phyloP scores from a whole-genome alignment of 2,888 invertebrate species.

The Ptilodon capucinus region DNA sequence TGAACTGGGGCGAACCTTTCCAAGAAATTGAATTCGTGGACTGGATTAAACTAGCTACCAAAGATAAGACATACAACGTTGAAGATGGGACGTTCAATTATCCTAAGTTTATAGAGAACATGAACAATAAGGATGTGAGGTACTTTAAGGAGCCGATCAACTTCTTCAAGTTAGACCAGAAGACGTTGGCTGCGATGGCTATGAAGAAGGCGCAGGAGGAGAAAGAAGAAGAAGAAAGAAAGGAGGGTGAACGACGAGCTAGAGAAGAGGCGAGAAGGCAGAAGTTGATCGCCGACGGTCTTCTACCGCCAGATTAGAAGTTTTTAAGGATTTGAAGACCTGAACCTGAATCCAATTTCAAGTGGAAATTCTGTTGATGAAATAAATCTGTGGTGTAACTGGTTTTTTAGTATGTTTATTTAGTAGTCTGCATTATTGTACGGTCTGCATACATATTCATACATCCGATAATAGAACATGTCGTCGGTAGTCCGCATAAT shows the following conservation, averaged over 20 bases:
- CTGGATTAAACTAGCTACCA: conserved; percentile 56
- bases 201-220: conserved; percentile 66
- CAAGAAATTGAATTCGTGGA: conserved; percentile 65
- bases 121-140: conserved; percentile 64
- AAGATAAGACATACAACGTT: conserved; percentile 59
- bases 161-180: conserved; percentile 74
- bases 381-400: not conserved
- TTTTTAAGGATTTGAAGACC: not conserved
- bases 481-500: conserved; percentile 45
- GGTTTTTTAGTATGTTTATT: too few relatives aligned
- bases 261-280: conserved; percentile 64
- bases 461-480: conserved; percentile 11
- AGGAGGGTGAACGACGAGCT: conserved; percentile 57
- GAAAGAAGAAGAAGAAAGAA: conserved; percentile 55
- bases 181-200: conserved; percentile 70
- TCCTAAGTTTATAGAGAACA: conserved; percentile 67
- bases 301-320: conserved; percentile 40
- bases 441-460: conserved; percentile 48
- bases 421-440: too few relatives aligned
- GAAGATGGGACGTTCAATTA: conserved; percentile 58
- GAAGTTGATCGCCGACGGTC: conserved; percentile 65
- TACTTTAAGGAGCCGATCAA: conserved; percentile 69
- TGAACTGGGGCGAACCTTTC: conserved; percentile 69
- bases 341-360: not conserved
- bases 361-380: not conserved